Evolutionary conservation across 1,140 invertebrate genomes (phyloP).

Genomic region (Bicyclus anynana): DNA sequence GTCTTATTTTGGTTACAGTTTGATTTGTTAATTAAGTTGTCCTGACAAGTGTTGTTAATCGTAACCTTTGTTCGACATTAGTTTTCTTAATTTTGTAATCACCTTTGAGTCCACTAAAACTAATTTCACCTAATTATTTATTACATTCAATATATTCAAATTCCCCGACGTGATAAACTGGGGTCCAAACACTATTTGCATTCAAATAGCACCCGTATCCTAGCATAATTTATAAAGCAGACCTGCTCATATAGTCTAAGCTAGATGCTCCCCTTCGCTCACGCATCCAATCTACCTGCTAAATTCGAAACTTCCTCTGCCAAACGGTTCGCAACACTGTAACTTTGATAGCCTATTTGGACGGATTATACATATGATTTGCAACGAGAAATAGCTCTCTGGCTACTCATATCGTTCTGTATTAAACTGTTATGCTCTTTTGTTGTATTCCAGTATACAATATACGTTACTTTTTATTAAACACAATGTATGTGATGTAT

Average conservation of each 20-base stretch:
- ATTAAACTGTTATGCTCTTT: too few species aligned
- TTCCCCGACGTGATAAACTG: neutral
- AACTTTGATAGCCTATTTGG: slow-evolving; percentile 6
- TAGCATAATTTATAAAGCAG: slow-evolving; percentile 3
- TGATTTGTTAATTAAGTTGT: too few species aligned
- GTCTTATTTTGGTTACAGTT: too few species aligned
- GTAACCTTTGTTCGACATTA: too few species aligned
- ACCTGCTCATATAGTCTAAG: neutral
- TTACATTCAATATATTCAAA: neutral
- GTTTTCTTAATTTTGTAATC: too few species aligned
- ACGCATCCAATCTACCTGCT: slow-evolving; percentile 7
- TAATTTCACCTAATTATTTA: too few species aligned
- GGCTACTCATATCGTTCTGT: neutral
- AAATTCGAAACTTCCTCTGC: slow-evolving; percentile 6
- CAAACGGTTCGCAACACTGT: slow-evolving; percentile 4
- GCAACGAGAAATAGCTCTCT: neutral
- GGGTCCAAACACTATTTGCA: neutral
- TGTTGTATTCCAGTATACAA: too few species aligned
- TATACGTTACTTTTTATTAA: too few species aligned
- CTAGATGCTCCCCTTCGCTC: neutral
- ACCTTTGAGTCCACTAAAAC: too few species aligned
- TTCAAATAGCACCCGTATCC: neutral
- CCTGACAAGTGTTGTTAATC: too few species aligned
- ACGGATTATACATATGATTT: slow-evolving; percentile 1
- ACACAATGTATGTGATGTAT: too few species aligned